These are phyloP conservation scores for Chaenodraco wilsoni DNA, from an alignment of 2,797 vertebrate species.

Conservation along the genomic window DNA sequence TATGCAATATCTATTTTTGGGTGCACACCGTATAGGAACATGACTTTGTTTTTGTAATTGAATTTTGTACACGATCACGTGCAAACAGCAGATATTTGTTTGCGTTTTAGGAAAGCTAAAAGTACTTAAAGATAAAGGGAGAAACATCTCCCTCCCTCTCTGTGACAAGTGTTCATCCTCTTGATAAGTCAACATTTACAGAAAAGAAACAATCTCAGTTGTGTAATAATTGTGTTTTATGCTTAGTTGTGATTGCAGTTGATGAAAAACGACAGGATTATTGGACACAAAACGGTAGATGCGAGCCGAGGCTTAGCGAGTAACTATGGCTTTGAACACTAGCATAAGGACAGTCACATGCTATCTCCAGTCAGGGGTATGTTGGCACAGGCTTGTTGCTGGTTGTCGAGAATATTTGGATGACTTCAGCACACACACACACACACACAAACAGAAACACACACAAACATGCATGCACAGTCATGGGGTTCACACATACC, in stretches of 20 bases:
- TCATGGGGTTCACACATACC: slow-evolving; percentile 25
- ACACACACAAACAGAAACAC: slow-evolving; percentile 35
- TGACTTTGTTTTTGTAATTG: not conserved
- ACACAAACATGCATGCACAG: slow-evolving; percentile 35
- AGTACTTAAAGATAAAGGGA: not conserved
- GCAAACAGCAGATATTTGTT: slow-evolving; percentile 4
- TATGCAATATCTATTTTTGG: not conserved
- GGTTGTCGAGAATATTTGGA: slow-evolving; percentile 76
- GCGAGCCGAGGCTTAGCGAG: slow-evolving; percentile 76
- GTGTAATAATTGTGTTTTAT: slow-evolving; percentile 44
- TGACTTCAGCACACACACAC: slow-evolving; percentile 72
- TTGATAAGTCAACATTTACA: slow-evolving; percentile 12
- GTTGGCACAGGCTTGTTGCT: slow-evolving; percentile 72
- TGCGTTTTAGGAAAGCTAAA: slow-evolving; percentile 1
- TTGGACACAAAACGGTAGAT: slow-evolving; percentile 68
- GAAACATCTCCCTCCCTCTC: not conserved
- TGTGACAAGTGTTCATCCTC: not conserved
- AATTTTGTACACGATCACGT: slow-evolving; percentile 3
- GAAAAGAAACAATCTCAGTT: slow-evolving; percentile 12
- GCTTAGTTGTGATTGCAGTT: slow-evolving; percentile 56
- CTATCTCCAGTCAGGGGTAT: slow-evolving; percentile 79
- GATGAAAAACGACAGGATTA: slow-evolving; percentile 71
- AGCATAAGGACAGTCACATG: slow-evolving; percentile 83
- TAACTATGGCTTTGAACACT: slow-evolving; percentile 72
- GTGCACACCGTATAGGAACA: not conserved